Conservation (phyloP, 2,888 invertebrate species). For the Asteroscopus sphinx region DNA sequence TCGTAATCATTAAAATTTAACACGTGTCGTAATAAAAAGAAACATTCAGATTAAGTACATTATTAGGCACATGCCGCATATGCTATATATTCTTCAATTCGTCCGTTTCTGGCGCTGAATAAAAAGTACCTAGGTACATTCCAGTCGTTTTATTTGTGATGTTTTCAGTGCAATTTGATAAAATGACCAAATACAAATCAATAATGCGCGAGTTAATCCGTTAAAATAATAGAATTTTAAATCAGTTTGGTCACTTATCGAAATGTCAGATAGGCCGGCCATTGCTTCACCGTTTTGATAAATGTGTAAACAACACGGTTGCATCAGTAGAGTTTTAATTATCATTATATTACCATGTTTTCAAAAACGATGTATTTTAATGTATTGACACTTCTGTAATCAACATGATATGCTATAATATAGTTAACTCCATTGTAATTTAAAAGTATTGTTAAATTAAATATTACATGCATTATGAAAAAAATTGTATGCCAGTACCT, state of each 20-base stretch:
- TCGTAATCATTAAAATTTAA: too few relatives aligned
- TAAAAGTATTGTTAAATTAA: not conserved
- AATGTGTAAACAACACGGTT: conserved; percentile 39
- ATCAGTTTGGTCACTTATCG: conserved; percentile 14
- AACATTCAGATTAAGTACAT: too few relatives aligned
- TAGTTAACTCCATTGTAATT: too few relatives aligned
- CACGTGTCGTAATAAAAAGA: too few relatives aligned
- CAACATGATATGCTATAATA: too few relatives aligned
- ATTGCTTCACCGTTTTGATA: conserved; percentile 36
- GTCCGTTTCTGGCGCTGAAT: too few relatives aligned
- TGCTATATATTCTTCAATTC: too few relatives aligned
- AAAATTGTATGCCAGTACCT: too few relatives aligned
- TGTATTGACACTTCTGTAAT: conserved; percentile 15
- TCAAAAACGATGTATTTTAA: conserved; percentile 20
- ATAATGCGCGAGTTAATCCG: too few relatives aligned
- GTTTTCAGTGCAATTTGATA: conserved; percentile 2
- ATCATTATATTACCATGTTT: conserved; percentile 40
- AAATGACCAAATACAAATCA: conserved; percentile 12
- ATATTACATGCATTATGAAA: too few relatives aligned
- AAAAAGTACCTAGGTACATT: too few relatives aligned
- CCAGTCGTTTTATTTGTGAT: conserved; percentile 6
- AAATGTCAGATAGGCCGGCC: conserved; percentile 12
- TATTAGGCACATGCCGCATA: too few relatives aligned
- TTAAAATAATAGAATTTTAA: conserved; percentile 8
- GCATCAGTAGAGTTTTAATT: conserved; percentile 42